These are phyloP conservation scores for Arizona elegans DNA, from an alignment of 2,113 vertebrate species.

Conservation along the genomic window DNA sequence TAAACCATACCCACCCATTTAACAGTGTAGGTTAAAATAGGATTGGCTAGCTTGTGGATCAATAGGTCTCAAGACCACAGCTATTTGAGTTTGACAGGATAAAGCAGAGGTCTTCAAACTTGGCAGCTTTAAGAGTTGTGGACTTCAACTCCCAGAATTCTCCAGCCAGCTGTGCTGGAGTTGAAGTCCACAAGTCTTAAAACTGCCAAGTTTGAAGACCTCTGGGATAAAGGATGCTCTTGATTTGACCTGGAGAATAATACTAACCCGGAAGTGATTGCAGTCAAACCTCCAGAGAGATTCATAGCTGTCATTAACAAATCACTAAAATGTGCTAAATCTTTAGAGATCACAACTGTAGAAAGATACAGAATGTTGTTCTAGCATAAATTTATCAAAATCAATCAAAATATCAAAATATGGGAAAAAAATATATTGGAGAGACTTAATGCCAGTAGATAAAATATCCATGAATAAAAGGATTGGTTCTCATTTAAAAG, in stretches of 20 bases:
- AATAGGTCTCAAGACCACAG: not conserved
- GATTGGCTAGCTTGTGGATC: not conserved
- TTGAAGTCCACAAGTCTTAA: too few relatives aligned
- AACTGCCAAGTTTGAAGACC: too few relatives aligned
- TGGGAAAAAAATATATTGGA: not conserved
- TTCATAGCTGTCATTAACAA: not conserved
- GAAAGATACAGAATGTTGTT: not conserved
- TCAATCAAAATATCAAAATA: too few relatives aligned
- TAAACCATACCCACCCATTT: not conserved
- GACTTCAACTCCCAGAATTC: too few relatives aligned
- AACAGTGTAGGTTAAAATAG: not conserved
- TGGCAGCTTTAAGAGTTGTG: too few relatives aligned
- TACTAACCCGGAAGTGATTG: not conserved
- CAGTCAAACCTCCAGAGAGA: not conserved
- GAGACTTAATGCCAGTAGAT: slow-evolving; percentile 16
- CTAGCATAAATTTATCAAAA: not conserved
- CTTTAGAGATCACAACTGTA: not conserved
- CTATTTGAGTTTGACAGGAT: too few relatives aligned
- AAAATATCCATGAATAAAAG: slow-evolving; percentile 33
- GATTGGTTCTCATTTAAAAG: slow-evolving; percentile 32
- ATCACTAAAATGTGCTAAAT: not conserved
- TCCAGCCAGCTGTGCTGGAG: too few relatives aligned
- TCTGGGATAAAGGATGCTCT: not conserved
- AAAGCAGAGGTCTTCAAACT: too few relatives aligned
- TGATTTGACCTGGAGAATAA: not conserved